Evolutionary conservation across 1,140 invertebrate genomes (phyloP), one percentile per base, ranked within the genome.

Genomic region (Mamestra configurata): DNA sequence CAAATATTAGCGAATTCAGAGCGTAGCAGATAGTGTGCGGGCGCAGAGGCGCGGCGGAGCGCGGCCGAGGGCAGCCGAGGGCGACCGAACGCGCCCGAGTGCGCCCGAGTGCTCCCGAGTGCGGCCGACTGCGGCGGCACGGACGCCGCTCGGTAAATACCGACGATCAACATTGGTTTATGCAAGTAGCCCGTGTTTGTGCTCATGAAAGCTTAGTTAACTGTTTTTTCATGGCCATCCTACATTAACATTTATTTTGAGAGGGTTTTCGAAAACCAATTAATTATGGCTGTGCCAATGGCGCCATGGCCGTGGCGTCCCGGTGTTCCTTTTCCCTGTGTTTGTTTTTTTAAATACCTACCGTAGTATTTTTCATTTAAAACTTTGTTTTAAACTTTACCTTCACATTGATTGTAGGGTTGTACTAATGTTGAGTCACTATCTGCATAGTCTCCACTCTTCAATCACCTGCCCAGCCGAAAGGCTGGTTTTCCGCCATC

Each of bases 41-140:
- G 71, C 71, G 53, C 71, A 59, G 27, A 27, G 71, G 37, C 13
- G 71, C 49, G 35, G 18, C 7, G 71, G 35, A 11, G 71, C 35
- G 71, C 49, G 53, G 31, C 51, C 27, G 70, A 40, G 22, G n/a
- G 70, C 31, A 61, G 66, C 57, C 43, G 70, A 66, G 78, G 37
- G 68, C 68, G 57, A 20, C 78, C 10, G 55, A 4, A n/a, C 35
- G 77, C 46, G 11, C n/a, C 8, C 61, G 43, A 57, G 27, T 24
- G 46, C 49, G 46, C 27, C 64, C 64, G 64, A 40, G 40, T 20
- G 64, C 35, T 27, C 31, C 59, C 31, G 27, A 31, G 27, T 5
- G 27, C 27, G 2, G 2, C 27, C 64, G 64, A 40, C 20, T 11
- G 64, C 35, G 49, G 35, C 59, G 35, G 31, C 31, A 10, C 31